A percentile compares a stretch with the other conserved stretches of the same genome.
Evolutionary conservation across 2,888 invertebrate species (phyloP).

Genomic region (Drymonia ruficornis): DNA sequence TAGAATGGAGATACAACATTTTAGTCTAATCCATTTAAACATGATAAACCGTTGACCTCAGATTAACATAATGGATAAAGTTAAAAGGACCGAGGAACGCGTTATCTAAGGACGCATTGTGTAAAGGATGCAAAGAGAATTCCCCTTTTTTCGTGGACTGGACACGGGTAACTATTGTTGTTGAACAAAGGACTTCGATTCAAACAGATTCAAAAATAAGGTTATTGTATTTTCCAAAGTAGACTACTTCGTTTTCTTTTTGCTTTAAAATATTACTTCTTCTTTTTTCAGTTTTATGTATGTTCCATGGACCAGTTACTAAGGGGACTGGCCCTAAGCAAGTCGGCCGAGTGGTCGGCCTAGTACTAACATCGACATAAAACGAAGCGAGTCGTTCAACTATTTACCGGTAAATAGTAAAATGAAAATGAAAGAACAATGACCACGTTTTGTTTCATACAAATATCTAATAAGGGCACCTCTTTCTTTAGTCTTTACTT

Average conservation of each 20-base stretch:
- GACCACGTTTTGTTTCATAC: too few species aligned
- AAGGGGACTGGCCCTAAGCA: too few species aligned
- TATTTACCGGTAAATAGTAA: too few species aligned
- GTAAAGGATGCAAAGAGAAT: constrained; percentile 67
- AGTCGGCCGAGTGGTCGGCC: too few species aligned
- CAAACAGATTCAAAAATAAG: constrained; percentile 30
- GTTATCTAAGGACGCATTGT: constrained; percentile 63
- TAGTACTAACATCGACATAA: too few species aligned
- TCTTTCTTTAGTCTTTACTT: too few species aligned
- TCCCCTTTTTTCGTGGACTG: constrained; percentile 57
- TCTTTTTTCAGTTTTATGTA: neutral
- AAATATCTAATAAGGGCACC: too few species aligned
- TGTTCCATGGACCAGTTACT: too few species aligned
- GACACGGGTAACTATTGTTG: constrained; percentile 66
- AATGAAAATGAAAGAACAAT: too few species aligned
- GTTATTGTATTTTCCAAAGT: neutral
- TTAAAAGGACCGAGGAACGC: constrained; percentile 68
- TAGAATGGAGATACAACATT: constrained; percentile 51
- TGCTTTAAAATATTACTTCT: constrained; percentile 10
- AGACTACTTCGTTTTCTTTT: constrained; percentile 14
- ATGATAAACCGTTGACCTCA: constrained; percentile 68
- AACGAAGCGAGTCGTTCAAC: too few species aligned
- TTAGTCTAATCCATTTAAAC: constrained; percentile 64
- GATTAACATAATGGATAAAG: constrained; percentile 75
- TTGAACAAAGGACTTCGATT: constrained; percentile 61